These are phyloP conservation scores for Campoplex nolae DNA, from an alignment of 2,888 invertebrate species.

Conservation along the genomic window DNA sequence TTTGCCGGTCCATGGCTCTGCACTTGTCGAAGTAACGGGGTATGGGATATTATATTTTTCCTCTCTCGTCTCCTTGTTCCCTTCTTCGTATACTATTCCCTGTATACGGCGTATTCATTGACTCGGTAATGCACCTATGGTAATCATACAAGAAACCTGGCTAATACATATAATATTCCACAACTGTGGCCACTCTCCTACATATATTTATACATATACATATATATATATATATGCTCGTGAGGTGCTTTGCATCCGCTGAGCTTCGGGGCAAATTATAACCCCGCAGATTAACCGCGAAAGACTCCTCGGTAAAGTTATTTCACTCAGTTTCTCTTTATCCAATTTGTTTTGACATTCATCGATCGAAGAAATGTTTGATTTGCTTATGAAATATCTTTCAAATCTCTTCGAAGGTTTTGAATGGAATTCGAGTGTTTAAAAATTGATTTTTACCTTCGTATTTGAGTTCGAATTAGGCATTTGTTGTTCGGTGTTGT, in stretches of 20 bases:
- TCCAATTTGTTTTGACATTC: constrained; percentile 6
- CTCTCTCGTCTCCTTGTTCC: neutral
- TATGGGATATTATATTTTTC: constrained; percentile 56
- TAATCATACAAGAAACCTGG: constrained; percentile 18
- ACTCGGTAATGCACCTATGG: constrained; percentile 38
- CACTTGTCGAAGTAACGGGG: constrained; percentile 67
- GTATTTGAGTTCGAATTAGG: neutral
- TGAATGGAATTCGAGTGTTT: neutral
- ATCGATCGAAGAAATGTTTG: neutral
- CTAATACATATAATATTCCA: constrained; percentile 39
- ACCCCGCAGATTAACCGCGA: constrained; percentile 4
- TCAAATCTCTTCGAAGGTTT: neutral
- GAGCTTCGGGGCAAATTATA: constrained; percentile 28
- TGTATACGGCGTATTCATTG: constrained; percentile 25
- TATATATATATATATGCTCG: neutral
- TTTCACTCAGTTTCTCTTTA: constrained; percentile 11
- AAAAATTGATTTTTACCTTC: neutral
- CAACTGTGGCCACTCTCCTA: constrained; percentile 16
- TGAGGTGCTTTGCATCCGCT: constrained; percentile 1
- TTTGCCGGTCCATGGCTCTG: constrained; percentile 37
- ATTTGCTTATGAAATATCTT: neutral
- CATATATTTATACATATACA: no score
- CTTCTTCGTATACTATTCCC: neutral
- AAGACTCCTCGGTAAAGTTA: constrained; percentile 8
- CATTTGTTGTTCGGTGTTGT: no score